Percentiles rank a stretch among this genome's conserved stretches.
These are phyloP conservation scores for Otolemur garnettii DNA, from an alignment of 2,113 vertebrate genomes.

Conservation along the genomic window DNA sequence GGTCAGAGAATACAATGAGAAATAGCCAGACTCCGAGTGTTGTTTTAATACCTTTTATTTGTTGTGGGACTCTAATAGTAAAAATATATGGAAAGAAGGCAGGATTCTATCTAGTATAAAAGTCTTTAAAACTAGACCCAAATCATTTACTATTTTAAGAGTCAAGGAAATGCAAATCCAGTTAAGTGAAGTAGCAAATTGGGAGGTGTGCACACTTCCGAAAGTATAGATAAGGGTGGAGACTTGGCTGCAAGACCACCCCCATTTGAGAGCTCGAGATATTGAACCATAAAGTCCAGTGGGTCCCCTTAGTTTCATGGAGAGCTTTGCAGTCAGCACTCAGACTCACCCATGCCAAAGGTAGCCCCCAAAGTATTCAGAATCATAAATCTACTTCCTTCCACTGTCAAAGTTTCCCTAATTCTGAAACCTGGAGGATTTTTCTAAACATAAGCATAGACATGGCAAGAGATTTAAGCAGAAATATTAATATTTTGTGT, in stretches of 20 bases:
- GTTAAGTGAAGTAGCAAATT: neutral
- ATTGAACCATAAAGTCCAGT: neutral
- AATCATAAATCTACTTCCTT: neutral
- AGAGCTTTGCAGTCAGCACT: neutral
- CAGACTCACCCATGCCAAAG: neutral
- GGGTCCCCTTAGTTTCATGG: no score
- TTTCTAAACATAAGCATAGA: neutral
- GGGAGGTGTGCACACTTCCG: neutral
- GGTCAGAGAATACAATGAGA: neutral
- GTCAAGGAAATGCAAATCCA: constrained; percentile 14
- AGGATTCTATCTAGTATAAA: neutral
- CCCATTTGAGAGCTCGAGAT: neutral
- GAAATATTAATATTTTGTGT: neutral
- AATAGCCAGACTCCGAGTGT: neutral
- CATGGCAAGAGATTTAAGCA: neutral
- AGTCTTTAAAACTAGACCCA: constrained; percentile 17
- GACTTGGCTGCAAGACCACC: neutral
- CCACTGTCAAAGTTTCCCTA: neutral
- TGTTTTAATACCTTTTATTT: constrained; percentile 27
- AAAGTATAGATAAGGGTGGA: neutral
- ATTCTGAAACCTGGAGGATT: neutral
- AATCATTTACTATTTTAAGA: constrained; percentile 9
- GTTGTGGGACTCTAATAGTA: neutral
- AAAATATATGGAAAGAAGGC: constrained; percentile 35
- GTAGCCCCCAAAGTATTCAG: neutral